Conservation (phyloP, 2,113 vertebrate genomes). For the Tachysurus vachellii region DNA sequence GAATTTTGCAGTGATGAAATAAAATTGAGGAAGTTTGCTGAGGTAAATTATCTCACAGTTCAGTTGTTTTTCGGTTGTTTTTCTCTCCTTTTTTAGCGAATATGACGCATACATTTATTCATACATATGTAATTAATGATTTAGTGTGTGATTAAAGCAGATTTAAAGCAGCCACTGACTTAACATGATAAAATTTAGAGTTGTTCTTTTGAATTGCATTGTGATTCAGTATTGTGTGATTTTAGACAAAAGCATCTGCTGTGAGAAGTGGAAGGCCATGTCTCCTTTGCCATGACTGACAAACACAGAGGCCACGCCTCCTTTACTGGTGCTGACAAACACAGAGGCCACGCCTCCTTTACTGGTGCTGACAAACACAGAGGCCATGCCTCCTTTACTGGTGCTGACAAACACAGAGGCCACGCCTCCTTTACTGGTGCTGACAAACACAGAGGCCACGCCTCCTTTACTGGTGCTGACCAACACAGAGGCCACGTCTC, state of each 20-base stretch:
- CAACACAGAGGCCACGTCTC: not conserved
- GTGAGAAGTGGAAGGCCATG: not conserved
- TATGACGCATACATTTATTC: too few species aligned
- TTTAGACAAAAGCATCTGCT: not conserved
- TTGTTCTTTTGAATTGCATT: not conserved
- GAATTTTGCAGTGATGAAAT: not conserved
- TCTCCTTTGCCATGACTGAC: not conserved
- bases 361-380: not conserved
- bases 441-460: not conserved
- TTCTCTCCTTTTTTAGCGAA: not conserved
- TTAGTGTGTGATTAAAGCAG: not conserved
- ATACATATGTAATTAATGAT: not conserved
- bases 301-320: not conserved
- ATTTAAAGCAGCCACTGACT: not conserved
- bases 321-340: not conserved
- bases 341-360: not conserved
- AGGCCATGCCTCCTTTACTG: not conserved
- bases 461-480: not conserved
- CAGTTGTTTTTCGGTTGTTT: not conserved
- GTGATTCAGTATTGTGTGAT: not conserved
- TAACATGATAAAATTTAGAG: not conserved
- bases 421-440: not conserved
- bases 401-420: not conserved
- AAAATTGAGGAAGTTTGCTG: not conserved
- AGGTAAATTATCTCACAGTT: not conserved